phyloP scores from a whole-genome alignment of 2,113 vertebrate species.

The Zeus faber region DNA sequence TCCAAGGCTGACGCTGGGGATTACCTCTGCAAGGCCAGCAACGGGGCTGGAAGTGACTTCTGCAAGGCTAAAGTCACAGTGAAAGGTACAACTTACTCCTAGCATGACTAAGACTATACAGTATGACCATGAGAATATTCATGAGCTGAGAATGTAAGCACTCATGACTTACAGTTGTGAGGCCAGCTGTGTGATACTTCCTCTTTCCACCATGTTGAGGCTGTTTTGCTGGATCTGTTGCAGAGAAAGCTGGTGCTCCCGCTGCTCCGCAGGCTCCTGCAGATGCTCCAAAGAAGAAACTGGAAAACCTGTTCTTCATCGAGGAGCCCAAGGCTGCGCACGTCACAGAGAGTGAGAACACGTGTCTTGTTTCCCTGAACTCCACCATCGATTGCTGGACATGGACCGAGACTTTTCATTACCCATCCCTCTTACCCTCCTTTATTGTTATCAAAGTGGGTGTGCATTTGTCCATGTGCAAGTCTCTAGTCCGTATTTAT shows the following conservation, averaged over 20 bases:
- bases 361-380: too few species aligned
- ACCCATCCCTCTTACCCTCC: too few species aligned
- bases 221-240: slow-evolving; percentile 33
- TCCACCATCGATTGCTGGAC: too few species aligned
- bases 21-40: slow-evolving; percentile 94
- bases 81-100: slow-evolving; percentile 87
- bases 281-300: slow-evolving; percentile 76
- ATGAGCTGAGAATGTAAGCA: not conserved
- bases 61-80: slow-evolving; percentile 88
- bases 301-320: slow-evolving; percentile 91
- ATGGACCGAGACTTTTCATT: too few species aligned
- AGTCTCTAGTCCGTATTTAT: too few species aligned
- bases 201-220: not conserved
- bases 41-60: slow-evolving; percentile 85
- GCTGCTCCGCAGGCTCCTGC: slow-evolving; percentile 50
- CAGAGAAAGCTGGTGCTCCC: slow-evolving; percentile 78
- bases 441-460: too few species aligned
- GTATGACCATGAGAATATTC: too few species aligned
- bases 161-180: not conserved
- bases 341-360: slow-evolving; percentile 92
- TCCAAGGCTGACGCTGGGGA: slow-evolving; percentile 85
- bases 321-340: slow-evolving; percentile 85
- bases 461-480: too few species aligned
- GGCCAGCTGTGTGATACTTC: not conserved
- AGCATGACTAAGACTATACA: too few species aligned